Base-by-base conservation (phyloP, 2,113 vertebrate species). In the Macrotus californicus region DNA sequence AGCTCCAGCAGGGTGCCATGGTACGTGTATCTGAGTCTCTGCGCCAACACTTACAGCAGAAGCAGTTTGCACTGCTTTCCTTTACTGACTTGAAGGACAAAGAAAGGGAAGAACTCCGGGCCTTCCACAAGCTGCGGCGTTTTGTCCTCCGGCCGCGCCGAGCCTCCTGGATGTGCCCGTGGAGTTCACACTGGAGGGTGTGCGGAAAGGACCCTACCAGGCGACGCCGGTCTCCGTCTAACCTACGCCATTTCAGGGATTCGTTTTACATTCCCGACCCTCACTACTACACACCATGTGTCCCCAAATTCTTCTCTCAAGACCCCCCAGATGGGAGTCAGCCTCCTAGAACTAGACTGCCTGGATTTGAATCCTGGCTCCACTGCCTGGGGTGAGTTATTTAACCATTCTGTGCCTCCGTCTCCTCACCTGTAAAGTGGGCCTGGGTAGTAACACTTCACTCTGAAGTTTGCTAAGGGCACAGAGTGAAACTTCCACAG, bases 201-300 rank as follows among this genome's bases (percentile, higher is more conserved):
- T n/a, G 26, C 0, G 2, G 11, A 36, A 66, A 73, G 73, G 41
- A 22, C 18, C n/a, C 52, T 36, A 16, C 22, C 4, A 0, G 13
- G 3, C n/a, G 21, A 13, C 22, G 6, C 34, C 19, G 21, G 18
- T 24, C 61, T 24, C 87, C 15, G 48, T 73, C 11, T 11, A 15
- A 13, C 31, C 56, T 31, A 1, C 0, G 0, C 15, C 6, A 1
- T 52, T 43, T 59, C 6, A 10, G 48, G 59, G 36, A 4, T 70
- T 84, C 39, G 12, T 22, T 56, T 93, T 50, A 72, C 1, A 3
- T 18, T 7, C 34, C 0, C 1, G 12, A 10, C 46, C 31, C 64
- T 86, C 69, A 29, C 29, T 69, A 50, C 9, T 21, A 16, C 2
- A 64, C 36, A 16, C 26, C 1, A 48, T 18, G 0, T 16, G n/a